These are phyloP conservation scores for Fragum fragum DNA, from an alignment of 2,888 invertebrate species.

Conservation along the genomic window DNA sequence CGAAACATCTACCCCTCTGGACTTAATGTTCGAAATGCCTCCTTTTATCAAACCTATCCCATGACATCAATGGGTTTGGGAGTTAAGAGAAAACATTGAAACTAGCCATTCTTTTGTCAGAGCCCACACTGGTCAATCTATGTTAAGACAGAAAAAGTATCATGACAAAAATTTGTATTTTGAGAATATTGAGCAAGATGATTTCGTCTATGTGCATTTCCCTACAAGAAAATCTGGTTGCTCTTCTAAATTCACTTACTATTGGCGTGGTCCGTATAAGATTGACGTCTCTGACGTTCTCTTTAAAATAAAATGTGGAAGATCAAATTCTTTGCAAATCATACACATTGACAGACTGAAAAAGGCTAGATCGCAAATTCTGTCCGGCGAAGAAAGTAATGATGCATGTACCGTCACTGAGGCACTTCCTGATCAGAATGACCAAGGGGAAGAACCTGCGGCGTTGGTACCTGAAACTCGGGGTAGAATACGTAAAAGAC, in stretches of 20 bases:
- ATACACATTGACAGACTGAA: too few relatives aligned
- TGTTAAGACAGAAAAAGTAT: too few relatives aligned
- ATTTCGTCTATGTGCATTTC: constrained; percentile 14
- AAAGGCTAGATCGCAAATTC: too few relatives aligned
- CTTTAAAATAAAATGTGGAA: too few relatives aligned
- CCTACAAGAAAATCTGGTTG: neutral
- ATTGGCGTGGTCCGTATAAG: constrained; percentile 1
- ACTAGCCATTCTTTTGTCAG: too few relatives aligned
- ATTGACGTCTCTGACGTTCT: neutral
- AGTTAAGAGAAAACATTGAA: too few relatives aligned
- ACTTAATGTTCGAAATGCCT: constrained; percentile 17
- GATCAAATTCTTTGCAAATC: too few relatives aligned
- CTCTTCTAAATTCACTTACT: constrained; percentile 15
- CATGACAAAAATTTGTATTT: too few relatives aligned
- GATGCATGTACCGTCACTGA: neutral
- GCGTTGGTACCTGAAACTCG: neutral
- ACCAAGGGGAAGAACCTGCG: neutral
- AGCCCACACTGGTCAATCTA: too few relatives aligned
- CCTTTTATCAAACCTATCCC: neutral
- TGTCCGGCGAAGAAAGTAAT: neutral
- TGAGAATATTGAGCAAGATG: constrained; percentile 6
- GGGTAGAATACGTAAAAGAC: constrained; percentile 1
- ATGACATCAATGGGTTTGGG: too few relatives aligned
- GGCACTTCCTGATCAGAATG: neutral
- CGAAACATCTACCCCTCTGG: too few relatives aligned